phyloP scores from a whole-genome alignment of 2,888 invertebrate genomes.

The Chelonus formosanus region DNA sequence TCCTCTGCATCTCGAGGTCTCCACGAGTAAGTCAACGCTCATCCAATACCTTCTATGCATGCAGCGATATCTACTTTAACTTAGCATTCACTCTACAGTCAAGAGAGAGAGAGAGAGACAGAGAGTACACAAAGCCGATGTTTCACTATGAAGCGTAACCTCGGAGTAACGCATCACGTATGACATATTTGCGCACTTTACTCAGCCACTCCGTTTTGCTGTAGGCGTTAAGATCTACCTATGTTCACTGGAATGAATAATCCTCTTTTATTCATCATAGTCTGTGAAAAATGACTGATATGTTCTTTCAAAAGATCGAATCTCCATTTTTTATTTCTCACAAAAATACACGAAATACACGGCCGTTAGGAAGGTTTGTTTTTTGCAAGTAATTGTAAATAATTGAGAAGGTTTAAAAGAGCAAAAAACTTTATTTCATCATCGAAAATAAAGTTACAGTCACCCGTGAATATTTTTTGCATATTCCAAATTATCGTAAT shows the following conservation, averaged over 20 bases:
- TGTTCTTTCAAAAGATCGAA: not conserved
- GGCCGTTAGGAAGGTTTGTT: not conserved
- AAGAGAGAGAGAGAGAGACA: constrained; percentile 12
- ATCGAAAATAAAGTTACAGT: too few relatives aligned
- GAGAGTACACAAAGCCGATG: constrained; percentile 28
- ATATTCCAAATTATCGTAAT: too few relatives aligned
- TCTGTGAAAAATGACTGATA: too few relatives aligned
- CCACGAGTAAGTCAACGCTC: constrained; percentile 6
- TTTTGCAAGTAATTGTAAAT: not conserved
- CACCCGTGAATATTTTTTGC: too few relatives aligned
- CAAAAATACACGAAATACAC: not conserved
- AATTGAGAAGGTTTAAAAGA: too few relatives aligned
- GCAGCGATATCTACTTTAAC: constrained; percentile 11
- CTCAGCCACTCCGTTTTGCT: not conserved
- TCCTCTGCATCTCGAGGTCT: constrained; percentile 14
- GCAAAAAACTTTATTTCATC: too few relatives aligned
- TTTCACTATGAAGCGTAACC: constrained; percentile 40
- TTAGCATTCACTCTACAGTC: constrained; percentile 10
- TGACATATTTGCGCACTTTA: not conserved
- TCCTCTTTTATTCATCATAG: constrained; percentile 7
- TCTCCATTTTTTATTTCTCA: constrained; percentile 4
- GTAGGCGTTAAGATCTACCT: constrained; percentile 26
- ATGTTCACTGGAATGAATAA: constrained; percentile 20
- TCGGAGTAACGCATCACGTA: constrained; percentile 34
- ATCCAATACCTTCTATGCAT: constrained; percentile 7